Conservation (phyloP, 2,888 invertebrate genomes). For the Brenthis daphne region DNA sequence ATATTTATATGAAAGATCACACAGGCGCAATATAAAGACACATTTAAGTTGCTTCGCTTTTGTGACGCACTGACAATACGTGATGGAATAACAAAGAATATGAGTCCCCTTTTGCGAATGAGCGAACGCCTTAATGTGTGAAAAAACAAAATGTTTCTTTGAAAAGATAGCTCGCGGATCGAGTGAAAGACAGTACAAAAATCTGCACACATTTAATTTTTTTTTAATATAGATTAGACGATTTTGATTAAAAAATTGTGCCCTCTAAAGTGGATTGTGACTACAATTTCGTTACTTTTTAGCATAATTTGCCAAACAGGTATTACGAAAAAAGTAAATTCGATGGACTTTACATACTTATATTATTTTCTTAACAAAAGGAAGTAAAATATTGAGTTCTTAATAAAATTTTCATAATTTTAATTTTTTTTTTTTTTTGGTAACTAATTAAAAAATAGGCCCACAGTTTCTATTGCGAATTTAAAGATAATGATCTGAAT, state of each 20-base stretch:
- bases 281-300: too few relatives aligned
- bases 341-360: too few relatives aligned
- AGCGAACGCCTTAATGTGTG: constrained; percentile 21
- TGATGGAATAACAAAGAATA: constrained; percentile 37
- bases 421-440: too few relatives aligned
- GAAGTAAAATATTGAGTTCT: too few relatives aligned
- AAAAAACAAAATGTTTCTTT: constrained; percentile 10
- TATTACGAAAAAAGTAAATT: too few relatives aligned
- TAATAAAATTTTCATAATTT: too few relatives aligned
- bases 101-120: constrained; percentile 26
- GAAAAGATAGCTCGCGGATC: background rate
- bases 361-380: too few relatives aligned
- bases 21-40: constrained; percentile 3
- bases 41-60: constrained; percentile 8
- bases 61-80: constrained; percentile 29
- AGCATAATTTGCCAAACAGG: too few relatives aligned
- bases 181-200: background rate
- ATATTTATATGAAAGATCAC: constrained; percentile 20
- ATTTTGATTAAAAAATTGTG: background rate
- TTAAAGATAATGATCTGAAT: too few relatives aligned
- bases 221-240: background rate
- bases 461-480: too few relatives aligned
- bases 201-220: background rate
- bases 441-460: too few relatives aligned
- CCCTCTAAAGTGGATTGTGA: too few relatives aligned